phyloP scores from a whole-genome alignment of 2,113 vertebrate genomes.

The Sminthopsis crassicaudata region DNA sequence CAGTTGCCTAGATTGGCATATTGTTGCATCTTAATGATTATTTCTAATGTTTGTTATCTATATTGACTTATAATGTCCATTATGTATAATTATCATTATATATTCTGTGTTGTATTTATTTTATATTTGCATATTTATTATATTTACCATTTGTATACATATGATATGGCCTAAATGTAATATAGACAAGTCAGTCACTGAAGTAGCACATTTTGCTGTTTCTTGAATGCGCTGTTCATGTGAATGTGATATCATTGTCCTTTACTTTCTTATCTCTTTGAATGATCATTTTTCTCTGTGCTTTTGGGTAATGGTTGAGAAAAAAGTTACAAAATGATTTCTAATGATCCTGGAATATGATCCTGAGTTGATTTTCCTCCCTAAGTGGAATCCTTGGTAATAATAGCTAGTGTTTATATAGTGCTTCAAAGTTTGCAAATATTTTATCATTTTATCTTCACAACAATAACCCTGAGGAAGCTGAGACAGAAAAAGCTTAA shows the following conservation, averaged over 20 bases:
- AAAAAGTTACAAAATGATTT: not conserved
- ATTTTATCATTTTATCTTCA: not conserved
- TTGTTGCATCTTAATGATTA: not conserved
- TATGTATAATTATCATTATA: not conserved
- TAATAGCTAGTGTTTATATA: not conserved
- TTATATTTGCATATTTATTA: not conserved
- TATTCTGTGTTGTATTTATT: not conserved
- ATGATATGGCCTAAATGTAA: not conserved
- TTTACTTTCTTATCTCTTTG: not conserved
- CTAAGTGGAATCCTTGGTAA: not conserved
- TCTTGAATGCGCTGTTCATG: not conserved
- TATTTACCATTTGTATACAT: not conserved
- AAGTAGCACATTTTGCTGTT: not conserved
- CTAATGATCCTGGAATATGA: not conserved
- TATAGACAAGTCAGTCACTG: not conserved
- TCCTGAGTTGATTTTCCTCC: not conserved
- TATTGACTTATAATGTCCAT: not conserved
- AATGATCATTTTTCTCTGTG: not conserved
- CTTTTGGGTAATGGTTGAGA: not conserved
- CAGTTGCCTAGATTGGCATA: not conserved
- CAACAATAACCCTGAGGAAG: not conserved
- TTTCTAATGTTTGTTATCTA: not conserved
- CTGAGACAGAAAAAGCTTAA: not conserved
- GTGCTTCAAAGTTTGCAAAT: not conserved
- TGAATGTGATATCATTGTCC: not conserved